These are phyloP conservation scores for Poecilia velifera DNA, from an alignment of 2,797 vertebrate genomes.

Conservation along the genomic window DNA sequence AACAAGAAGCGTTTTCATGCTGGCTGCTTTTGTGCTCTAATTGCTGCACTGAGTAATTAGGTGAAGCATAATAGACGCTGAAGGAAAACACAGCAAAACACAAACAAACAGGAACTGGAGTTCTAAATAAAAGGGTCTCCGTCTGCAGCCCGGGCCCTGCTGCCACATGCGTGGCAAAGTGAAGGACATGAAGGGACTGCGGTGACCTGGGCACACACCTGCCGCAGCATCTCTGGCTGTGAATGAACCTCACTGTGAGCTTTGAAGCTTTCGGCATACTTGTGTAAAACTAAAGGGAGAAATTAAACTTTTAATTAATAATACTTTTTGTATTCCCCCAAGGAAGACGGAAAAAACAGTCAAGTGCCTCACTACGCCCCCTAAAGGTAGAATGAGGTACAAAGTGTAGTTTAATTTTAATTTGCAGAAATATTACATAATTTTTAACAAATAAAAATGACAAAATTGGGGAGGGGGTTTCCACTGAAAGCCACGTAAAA, in stretches of 20 bases:
- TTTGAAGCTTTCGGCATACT: neutral
- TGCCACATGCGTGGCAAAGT: neutral
- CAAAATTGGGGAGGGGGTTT: rapidly evolving
- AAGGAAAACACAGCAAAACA: constrained; percentile 14
- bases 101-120: constrained; percentile 41
- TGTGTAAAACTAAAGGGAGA: neutral
- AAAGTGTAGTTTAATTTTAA: neutral
- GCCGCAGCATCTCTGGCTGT: neutral
- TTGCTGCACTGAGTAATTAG: constrained; percentile 41
- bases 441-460: neutral
- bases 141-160: neutral
- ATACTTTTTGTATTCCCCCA: neutral
- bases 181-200: neutral
- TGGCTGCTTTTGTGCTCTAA: constrained; percentile 38
- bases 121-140: constrained; percentile 31
- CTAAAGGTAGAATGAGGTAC: neutral
- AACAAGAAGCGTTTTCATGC: constrained; percentile 22
- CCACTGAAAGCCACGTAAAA: neutral
- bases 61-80: constrained; percentile 11
- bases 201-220: constrained; percentile 3
- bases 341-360: neutral
- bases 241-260: neutral
- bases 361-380: neutral
- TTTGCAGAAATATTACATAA: neutral
- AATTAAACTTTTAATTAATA: neutral